Evolutionary conservation across 2,113 vertebrate species (phyloP), one percentile per base, ranked within the genome.

Genomic region (Hemiscyllium ocellatum): DNA sequence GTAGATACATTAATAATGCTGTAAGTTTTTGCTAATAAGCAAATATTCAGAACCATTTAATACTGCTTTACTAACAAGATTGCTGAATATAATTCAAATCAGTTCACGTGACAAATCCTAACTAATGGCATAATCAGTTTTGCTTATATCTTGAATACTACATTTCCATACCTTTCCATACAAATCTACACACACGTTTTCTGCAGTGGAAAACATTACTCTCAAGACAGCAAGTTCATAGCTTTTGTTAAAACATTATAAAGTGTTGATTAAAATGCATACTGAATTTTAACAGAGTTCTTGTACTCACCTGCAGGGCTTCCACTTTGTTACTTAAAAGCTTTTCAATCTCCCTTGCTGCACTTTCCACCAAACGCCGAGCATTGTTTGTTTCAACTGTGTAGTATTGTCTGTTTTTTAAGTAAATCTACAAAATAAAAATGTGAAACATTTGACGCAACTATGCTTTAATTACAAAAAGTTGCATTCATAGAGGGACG

Each of bases 331-430:
- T 99, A 96, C 97, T 98, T 42, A 99, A 97, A 96, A 99, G 98
- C 96, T 99, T 98, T 97, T 99, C 99, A 95, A 99, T 99, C 96
- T 99, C 98, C 96, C 98, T 97, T 94, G 99, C 98, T 96, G 99
- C 99, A 96, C 98, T 97, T 97, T 98, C 98, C 96, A 99, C 99
- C 96, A 99, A 97, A 96, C 98, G 98, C 70, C 98, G 98, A 37
- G 99, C 99, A 33, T 99, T 98, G 96, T 99, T 99, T 86, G 98
- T 97, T 97, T 99, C 98, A 96, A 99, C 98, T 5, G 98, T 98
- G 97, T 98, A 99, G 96, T 98, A 96, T 29, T 98, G 95, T 96
- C 95, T 97, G 96, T 99, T 98, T 96, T 97, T 97, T 96, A 97
- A 95, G 97, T 99, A 99, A 96, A 99, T 99, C 99, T 99, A 96